A percentile compares a stretch with the other conserved stretches of the same genome.
phyloP scores from a whole-genome alignment of 2,888 invertebrate species.

The Sphaerophoria taeniata region DNA sequence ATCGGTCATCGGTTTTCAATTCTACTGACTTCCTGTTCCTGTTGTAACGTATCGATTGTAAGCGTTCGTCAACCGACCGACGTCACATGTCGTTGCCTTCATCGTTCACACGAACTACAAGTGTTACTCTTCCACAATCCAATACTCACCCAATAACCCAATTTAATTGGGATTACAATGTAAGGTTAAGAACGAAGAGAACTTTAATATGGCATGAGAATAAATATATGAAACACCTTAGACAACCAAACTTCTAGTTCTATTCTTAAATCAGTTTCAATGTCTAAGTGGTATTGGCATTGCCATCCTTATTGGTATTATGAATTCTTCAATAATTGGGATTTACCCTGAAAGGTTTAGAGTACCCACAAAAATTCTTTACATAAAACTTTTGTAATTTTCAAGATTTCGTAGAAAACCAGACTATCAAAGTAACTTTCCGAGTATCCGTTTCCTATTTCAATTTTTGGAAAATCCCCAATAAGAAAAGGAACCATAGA shows the following conservation, averaged over 20 bases:
- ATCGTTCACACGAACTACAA: neutral
- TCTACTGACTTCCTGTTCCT: neutral
- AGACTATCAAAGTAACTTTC: conserved; percentile 26
- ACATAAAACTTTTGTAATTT: conserved; percentile 21
- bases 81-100: no score
- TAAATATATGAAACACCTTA: conserved; percentile 1
- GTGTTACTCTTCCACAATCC: conserved; percentile 15
- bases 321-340: neutral
- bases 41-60: neutral
- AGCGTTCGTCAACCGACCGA: neutral
- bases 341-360: conserved; percentile 16
- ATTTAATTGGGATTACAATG: conserved; percentile 36
- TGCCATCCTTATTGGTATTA: neutral
- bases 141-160: conserved; percentile 34
- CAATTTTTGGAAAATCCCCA: conserved; percentile 20
- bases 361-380: conserved; percentile 1
- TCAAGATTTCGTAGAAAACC: neutral
- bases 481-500: no score
- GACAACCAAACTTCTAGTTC: conserved; percentile 3
- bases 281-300: neutral
- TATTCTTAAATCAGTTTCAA: conserved; percentile 11
- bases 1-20: conserved; percentile 6
- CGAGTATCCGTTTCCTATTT: conserved; percentile 16
- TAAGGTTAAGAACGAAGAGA: conserved; percentile 1
- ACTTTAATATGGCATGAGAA: neutral